phyloP scores from a whole-genome alignment of 2,888 invertebrate species.

The Altica lythri region DNA sequence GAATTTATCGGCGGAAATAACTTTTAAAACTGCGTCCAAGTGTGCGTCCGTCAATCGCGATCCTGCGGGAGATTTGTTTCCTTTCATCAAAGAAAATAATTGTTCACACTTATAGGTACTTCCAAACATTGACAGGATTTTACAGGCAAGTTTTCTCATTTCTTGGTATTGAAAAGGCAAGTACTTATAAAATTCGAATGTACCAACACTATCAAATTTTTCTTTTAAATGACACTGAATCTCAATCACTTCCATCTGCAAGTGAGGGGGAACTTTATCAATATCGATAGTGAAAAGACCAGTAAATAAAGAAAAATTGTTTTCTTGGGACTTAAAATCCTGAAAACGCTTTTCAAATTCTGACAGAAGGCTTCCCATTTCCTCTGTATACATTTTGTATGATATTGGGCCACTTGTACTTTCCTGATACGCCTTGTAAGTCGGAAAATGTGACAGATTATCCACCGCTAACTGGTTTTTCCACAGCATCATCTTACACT shows the following conservation, averaged over 20 bases:
- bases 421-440: not conserved
- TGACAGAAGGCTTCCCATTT: not conserved
- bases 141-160: not conserved
- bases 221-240: too few species aligned
- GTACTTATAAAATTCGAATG: not conserved
- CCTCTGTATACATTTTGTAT: not conserved
- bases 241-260: conserved; percentile 5
- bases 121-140: not conserved
- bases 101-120: too few species aligned
- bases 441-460: not conserved
- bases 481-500: not conserved
- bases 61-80: not conserved
- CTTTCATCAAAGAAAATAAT: conserved; percentile 5
- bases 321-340: conserved; percentile 6
- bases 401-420: too few species aligned
- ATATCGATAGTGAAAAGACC: not conserved
- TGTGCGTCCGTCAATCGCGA: not conserved
- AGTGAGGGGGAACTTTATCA: not conserved
- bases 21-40: conserved; percentile 1
- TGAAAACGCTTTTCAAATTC: conserved; percentile 4
- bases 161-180: not conserved
- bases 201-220: not conserved
- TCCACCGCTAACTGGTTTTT: not conserved
- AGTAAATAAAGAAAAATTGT: conserved; percentile 3
- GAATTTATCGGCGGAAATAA: not conserved